These are phyloP conservation scores for Conistra vaccinii DNA, from an alignment of 2,888 invertebrate species.

Conservation along the genomic window DNA sequence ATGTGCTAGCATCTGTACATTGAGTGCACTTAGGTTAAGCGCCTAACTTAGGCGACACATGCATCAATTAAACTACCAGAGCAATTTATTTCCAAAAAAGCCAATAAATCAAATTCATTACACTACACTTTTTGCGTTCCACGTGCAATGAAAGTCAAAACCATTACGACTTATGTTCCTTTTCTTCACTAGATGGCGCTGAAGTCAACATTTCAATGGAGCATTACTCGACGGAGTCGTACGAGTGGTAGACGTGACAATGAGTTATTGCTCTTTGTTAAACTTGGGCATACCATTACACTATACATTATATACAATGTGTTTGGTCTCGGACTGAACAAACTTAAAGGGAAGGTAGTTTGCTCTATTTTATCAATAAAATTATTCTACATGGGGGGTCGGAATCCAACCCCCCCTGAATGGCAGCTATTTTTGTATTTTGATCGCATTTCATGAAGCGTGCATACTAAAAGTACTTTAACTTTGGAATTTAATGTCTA, in stretches of 20 bases:
- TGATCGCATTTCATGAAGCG: no score
- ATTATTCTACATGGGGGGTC: no score
- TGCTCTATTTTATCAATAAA: no score
- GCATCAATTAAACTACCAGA: not conserved
- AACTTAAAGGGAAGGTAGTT: no score
- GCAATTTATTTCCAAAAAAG: not conserved
- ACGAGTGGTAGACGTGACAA: not conserved
- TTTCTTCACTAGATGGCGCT: not conserved
- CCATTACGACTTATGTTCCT: not conserved
- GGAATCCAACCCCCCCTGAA: no score
- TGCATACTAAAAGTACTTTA: no score
- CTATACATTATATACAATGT: no score
- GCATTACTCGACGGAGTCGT: not conserved
- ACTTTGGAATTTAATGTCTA: no score
- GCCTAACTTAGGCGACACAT: not conserved
- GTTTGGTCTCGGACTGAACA: no score
- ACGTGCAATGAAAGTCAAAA: not conserved
- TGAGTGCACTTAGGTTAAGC: not conserved
- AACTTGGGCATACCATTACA: not conserved
- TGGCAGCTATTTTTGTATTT: no score
- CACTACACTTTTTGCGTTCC: not conserved
- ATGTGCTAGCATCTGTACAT: no score
- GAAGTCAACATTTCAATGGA: conserved; percentile 1
- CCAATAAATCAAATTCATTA: not conserved
- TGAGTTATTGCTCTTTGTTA: not conserved